Base-by-base conservation (phyloP, 2,113 vertebrate genomes). In the Dicaeum eximium region DNA sequence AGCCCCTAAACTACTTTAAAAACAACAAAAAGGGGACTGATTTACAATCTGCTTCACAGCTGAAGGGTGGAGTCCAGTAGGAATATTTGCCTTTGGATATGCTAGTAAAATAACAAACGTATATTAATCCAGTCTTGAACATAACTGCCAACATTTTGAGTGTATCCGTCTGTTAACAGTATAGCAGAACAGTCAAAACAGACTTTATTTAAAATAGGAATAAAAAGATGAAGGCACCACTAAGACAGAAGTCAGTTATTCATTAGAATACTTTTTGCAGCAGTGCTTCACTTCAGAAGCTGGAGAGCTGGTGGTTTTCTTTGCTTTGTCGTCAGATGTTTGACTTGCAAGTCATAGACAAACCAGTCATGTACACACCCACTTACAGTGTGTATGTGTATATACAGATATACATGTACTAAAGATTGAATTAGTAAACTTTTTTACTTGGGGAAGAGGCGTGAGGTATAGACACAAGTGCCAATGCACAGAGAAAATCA, bases 71-170 rank as follows among this genome's bases (percentile, higher is more conserved):
- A 94, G 96, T 81, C 82, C 72, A 84, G 90, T 92, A 96, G 89
- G 84, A 95, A 21, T 94, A 88, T 96, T 97, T 96, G 85, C 65
- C 45, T 93, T 95, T 95, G 94, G 95, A 88, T 90, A 94, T 61
- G 37, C 77, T 91, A 74, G 77, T 88, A 94, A 95, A 96, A 95
- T 88, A 96, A 95, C 80, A 97, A 94, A 93, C 65, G n/a, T 69
- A 27, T 90, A 96, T 93, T 94, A 96, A 96, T 91, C 77, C 93
- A 92, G 86, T 61, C 69, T 92, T 86, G 89, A 95, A 84, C 30
- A 50, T 64, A 96, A 86, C 88, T 96, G 92, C 92, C 93, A 96
- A 93, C 44, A 53, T 94, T 95, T 58, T 86, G 92, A 92, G 72
- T 92, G 69, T 69, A 86, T 95, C 90, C 93, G 75, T 96, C 96